A percentile compares a stretch with the other conserved stretches of the same genome.
phyloP scores from a whole-genome alignment of 1,140 invertebrate species.

The Rhagoletis pomonella region DNA sequence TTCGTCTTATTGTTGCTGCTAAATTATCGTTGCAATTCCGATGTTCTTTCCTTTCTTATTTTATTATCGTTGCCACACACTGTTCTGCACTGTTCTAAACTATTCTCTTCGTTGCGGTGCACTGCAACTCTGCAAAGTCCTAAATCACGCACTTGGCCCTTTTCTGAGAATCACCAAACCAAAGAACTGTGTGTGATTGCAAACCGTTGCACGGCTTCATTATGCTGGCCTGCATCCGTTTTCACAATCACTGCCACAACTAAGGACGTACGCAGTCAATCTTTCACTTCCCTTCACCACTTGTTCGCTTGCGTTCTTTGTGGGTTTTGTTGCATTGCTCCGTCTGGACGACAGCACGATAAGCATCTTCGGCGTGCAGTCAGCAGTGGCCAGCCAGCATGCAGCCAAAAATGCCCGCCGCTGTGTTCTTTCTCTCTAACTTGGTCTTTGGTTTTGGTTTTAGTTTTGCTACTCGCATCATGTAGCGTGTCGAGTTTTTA shows the following conservation, averaged over 20 bases:
- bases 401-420: constrained; percentile 1
- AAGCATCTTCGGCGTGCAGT: constrained; percentile 31
- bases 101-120: too few relatives aligned
- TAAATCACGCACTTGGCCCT: constrained; percentile 50
- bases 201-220: constrained; percentile 41
- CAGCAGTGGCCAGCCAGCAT: constrained; percentile 17
- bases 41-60: background rate
- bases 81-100: background rate
- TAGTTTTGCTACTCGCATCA: background rate
- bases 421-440: background rate
- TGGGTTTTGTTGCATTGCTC: constrained; percentile 7
- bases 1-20: background rate
- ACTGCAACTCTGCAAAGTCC: background rate
- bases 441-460: background rate
- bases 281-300: background rate
- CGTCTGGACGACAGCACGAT: background rate
- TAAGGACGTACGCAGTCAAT: too few relatives aligned
- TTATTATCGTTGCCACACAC: constrained; percentile 33
- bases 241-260: background rate
- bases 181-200: background rate
- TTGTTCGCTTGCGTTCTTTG: background rate
- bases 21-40: background rate
- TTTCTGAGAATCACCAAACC: constrained; percentile 43
- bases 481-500: constrained; percentile 19
- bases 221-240: constrained; percentile 37